A percentile compares a stretch with the other conserved stretches of the same genome.
Evolutionary conservation across 1,140 invertebrate species (phyloP).

Genomic region (Euschistus heros): DNA sequence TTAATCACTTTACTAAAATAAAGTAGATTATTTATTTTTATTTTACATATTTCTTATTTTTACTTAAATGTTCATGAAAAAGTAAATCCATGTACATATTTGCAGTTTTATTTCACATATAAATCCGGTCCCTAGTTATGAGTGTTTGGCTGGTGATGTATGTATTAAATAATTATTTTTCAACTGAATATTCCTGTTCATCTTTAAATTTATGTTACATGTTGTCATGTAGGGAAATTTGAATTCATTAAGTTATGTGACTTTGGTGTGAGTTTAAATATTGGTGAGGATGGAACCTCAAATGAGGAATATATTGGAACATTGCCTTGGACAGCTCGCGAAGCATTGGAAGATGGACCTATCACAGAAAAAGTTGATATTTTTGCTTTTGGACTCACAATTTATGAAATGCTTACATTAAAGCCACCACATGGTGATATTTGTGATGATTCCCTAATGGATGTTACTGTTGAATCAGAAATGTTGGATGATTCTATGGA

Average conservation of each 20-base stretch:
- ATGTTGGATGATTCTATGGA: conserved; percentile 2
- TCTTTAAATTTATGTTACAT: no score
- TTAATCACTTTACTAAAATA: no score
- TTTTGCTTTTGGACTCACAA: conserved; percentile 61
- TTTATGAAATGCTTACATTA: conserved; percentile 73
- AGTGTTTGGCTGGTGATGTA: no score
- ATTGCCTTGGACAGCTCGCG: conserved; percentile 59
- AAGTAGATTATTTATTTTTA: no score
- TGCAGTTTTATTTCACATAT: no score
- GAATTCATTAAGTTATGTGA: conserved; percentile 69
- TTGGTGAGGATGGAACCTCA: conserved; percentile 40
- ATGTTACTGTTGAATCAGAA: neutral
- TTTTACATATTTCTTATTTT: no score
- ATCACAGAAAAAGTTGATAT: conserved; percentile 66
- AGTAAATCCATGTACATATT: no score
- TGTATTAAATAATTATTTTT: no score
- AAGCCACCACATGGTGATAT: conserved; percentile 46
- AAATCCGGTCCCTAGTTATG: no score
- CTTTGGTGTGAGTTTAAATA: conserved; percentile 66
- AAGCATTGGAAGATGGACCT: conserved; percentile 44
- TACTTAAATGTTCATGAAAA: no score
- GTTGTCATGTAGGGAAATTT: conserved; percentile 41
- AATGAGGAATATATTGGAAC: conserved; percentile 42
- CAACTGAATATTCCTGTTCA: no score
- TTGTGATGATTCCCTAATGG: neutral